Evolutionary conservation across 2,113 vertebrate genomes (phyloP), one percentile per base, ranked within the genome.

Genomic region (Lucifuga dentata): DNA sequence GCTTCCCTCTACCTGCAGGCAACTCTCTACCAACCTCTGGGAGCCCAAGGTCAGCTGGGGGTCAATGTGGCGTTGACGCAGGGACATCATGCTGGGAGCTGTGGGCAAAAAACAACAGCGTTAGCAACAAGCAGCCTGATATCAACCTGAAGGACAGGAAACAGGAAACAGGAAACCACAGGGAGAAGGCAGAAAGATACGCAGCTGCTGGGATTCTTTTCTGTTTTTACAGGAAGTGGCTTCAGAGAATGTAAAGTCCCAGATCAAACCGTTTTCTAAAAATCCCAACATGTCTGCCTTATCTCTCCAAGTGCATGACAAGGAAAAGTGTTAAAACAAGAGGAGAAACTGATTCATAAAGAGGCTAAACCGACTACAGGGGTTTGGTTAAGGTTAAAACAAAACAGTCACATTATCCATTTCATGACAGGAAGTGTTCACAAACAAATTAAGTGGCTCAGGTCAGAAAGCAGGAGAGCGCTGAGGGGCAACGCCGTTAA

Each of bases 21-120:
- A 92, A 73, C 93, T 86, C 93, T 98, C 97, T 96, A 99, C 97
- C 95, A 98, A 98, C 97, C 97, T 98, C 96, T 98, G 97, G 51
- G 96, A 97, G 94, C 96, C 95, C 70, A 94, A 88, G 86, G 92
- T 90, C 81, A 94, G 94, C 90, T 94, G 95, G 0, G 95, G 91
- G 76, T 99, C 97, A 89, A 94, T 93, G 88, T 97, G 94, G 80
- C 97, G 95, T 89, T 98, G 96, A 46, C 97, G 97, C 69, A 98
- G 90, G 16, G 93, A 91, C 88, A 96, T 92, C 94, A 98, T 91
- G 88, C 94, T 94, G 57, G 97, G 95, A 85, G 96, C 96, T 99
- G 94, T 38, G 85, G 90, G 83, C 70, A 91, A 67, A 92, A 77
- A 87, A 88, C 66, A 49, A 62, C 56, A 86, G 5, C 9, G 15